Evolutionary conservation across 2,113 vertebrate genomes (phyloP).

Genomic region (Neopipo cinnamomea): DNA sequence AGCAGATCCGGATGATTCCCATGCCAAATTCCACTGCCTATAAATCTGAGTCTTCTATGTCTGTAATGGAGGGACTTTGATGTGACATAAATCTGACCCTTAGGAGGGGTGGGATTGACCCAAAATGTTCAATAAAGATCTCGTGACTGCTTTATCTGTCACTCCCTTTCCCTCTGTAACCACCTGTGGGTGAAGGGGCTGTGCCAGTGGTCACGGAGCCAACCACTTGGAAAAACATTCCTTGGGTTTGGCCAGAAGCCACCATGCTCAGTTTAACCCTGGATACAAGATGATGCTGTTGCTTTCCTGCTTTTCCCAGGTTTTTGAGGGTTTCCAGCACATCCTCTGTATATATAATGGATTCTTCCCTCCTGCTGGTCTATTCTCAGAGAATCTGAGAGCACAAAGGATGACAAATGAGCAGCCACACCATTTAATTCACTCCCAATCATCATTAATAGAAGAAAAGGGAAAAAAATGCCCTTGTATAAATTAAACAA

Average conservation of each 20-base stretch:
- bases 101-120: too few relatives aligned
- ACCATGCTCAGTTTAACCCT: not conserved
- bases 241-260: not conserved
- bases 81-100: not conserved
- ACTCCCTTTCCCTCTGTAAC: not conserved
- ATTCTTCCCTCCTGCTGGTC: not conserved
- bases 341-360: not conserved
- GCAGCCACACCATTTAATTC: not conserved
- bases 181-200: not conserved
- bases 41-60: accelerated
- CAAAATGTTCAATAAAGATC: not conserved
- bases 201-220: not conserved
- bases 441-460: not conserved
- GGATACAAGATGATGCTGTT: not conserved
- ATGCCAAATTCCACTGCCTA: not conserved
- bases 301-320: not conserved
- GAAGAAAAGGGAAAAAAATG: not conserved
- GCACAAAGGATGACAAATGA: not conserved
- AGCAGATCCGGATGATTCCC: not conserved
- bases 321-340: not conserved
- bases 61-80: not conserved
- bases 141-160: too few relatives aligned
- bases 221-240: not conserved
- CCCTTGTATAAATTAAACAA: not conserved
- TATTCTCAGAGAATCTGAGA: not conserved